Evolutionary conservation across 1,140 invertebrate genomes (phyloP), one percentile per base, ranked within the genome.

Genomic region (Asbolus verrucosus): DNA sequence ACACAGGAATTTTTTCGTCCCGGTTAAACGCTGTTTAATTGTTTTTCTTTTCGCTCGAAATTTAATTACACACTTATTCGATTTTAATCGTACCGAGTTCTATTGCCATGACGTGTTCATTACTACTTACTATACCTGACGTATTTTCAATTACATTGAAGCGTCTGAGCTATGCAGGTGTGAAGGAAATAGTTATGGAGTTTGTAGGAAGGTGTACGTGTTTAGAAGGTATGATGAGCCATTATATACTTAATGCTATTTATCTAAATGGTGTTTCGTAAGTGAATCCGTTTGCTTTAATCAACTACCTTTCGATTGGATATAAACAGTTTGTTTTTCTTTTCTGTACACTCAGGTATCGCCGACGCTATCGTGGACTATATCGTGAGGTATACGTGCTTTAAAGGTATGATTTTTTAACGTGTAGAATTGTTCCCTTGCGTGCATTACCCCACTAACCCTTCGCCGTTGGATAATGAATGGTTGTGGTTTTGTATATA

Each of bases 401-500:
- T 69, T 19, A 61, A 69, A 69, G 67, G 41, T 69, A 69, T 61
- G 60, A 69, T 63, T 41, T 19, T 36, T 54, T 6, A 54, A 54
- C 11, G 21, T 54, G n/a, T 54, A 21, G n/a, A 54, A 13, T 27
- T 30, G 19, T 54, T 13, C 19, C 46, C 46, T 54, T 54, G 21
- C 46, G 46, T 54, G 46, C 46, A 54, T 21, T 27, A 54, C 21
- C 9, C 16, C 16, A 61, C 30, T 36, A 61, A 33, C 59, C 30
- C 33, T 13, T 3, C 43, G 59, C 11, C 24, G 16, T 30, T 15
- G 30, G 21, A n/a, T 31, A 41, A 41, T 18, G 39, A 9, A 41
- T 9, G 43, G 18, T 13, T 36, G 33, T 36, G 33, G 33, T 36
- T 36, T 36, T 36, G 33, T 36, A 36, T 11, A 36, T n/a, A n/a